Conservation (phyloP, 1,140 invertebrate species). For the Cataglyphis hispanica region DNA sequence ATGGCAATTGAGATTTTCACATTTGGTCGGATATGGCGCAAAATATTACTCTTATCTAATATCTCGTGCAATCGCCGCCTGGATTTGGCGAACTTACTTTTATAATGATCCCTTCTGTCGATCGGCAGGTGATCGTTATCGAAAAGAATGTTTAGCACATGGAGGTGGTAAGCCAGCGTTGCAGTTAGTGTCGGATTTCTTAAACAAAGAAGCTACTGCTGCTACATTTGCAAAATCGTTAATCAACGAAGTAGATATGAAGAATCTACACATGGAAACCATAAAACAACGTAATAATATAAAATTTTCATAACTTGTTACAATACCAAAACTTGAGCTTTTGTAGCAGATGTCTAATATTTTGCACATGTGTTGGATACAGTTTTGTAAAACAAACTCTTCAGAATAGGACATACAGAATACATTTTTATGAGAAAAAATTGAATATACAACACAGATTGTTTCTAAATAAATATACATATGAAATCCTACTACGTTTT, state of each 20-base stretch:
- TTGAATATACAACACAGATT: neutral
- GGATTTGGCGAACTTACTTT: constrained; percentile 97
- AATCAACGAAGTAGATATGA: constrained; percentile 87
- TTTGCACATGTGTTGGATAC: neutral
- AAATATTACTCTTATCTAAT: constrained; percentile 99
- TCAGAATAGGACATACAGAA: neutral
- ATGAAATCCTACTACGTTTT: neutral
- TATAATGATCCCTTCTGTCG: constrained; percentile 93
- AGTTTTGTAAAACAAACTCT: neutral
- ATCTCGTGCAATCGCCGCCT: constrained; percentile 96
- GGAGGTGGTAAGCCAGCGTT: constrained; percentile 95
- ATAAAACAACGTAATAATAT: constrained; percentile 43
- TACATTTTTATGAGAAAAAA: constrained; percentile 13
- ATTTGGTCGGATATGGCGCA: constrained; percentile 98
- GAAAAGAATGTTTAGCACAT: constrained; percentile 92
- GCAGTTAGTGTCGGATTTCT: constrained; percentile 91
- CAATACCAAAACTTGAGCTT: neutral
- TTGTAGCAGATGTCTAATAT: neutral
- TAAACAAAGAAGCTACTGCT: constrained; percentile 90
- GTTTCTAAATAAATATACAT: constrained; percentile 1
- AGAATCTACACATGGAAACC: constrained; percentile 82
- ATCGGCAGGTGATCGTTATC: constrained; percentile 91
- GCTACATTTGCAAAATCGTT: constrained; percentile 87
- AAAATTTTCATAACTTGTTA: neutral
- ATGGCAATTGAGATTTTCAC: constrained; percentile 98